Conservation (phyloP, 1,140 invertebrate genomes). For the Danaus melanippus region DNA sequence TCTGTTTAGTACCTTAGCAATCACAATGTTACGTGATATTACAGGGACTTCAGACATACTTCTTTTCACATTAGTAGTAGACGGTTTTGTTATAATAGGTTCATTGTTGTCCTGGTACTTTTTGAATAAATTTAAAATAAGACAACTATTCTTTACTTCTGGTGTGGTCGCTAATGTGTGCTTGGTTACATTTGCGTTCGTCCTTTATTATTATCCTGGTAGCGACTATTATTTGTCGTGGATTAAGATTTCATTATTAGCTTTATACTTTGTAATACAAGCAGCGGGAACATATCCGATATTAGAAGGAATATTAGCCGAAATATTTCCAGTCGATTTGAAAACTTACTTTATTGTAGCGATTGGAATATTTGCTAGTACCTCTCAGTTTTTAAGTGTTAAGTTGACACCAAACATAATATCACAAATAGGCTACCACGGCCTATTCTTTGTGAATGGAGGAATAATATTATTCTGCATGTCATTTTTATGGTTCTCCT, state of each 20-base stretch:
- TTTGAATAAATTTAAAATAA: constrained; percentile 20
- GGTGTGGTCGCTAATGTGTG: constrained; percentile 16
- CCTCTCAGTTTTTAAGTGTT: constrained; percentile 13
- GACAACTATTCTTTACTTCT: constrained; percentile 15
- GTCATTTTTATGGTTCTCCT: constrained; percentile 19
- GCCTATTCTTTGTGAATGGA: constrained; percentile 19
- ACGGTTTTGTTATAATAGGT: constrained; percentile 14
- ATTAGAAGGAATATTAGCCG: constrained; percentile 15
- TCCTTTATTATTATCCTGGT: constrained; percentile 10
- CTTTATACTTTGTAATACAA: constrained; percentile 15
- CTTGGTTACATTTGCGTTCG: constrained; percentile 9
- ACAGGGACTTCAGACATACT: constrained; percentile 17
- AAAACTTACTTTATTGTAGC: constrained; percentile 14
- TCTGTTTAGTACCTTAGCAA: constrained; percentile 20
- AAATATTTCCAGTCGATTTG: constrained; percentile 16
- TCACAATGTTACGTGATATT: constrained; percentile 21
- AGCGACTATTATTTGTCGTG: constrained; percentile 10
- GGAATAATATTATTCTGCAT: constrained; percentile 19
- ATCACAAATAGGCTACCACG: constrained; percentile 20
- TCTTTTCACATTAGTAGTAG: constrained; percentile 14
- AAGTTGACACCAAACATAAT: constrained; percentile 14
- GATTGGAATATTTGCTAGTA: neutral
- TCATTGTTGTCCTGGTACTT: constrained; percentile 14
- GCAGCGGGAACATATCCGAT: constrained; percentile 13
- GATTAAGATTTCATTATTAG: constrained; percentile 15